phyloP scores from a whole-genome alignment of 2,113 vertebrate species.

The Sinocyclocheilus anophthalmus region DNA sequence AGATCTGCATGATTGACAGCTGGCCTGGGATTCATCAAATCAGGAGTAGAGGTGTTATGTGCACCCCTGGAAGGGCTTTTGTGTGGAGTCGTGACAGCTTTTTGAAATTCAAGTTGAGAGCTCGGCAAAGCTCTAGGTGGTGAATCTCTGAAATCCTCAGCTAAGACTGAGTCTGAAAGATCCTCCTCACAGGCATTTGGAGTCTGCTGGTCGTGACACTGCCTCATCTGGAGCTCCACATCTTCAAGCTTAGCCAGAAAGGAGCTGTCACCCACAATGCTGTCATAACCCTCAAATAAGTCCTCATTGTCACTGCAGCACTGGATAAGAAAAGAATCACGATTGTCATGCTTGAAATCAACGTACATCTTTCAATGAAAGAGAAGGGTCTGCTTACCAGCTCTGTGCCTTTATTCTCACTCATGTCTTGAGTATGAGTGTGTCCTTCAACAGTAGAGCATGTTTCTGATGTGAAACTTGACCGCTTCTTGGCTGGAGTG shows the following conservation, averaged over 20 bases:
- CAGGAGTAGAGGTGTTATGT: constrained; percentile 59
- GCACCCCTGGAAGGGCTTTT: constrained; percentile 36
- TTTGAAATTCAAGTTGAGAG: constrained; percentile 76
- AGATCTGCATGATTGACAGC: not conserved
- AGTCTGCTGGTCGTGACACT: not conserved
- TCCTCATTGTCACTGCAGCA: constrained; percentile 81
- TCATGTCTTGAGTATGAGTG: not conserved
- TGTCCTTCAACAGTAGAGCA: not conserved
- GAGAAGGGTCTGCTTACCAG: constrained; percentile 26
- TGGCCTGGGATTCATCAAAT: not conserved
- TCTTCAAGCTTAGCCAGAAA: constrained; percentile 79
- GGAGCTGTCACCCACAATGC: constrained; percentile 79
- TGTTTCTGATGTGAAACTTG: not conserved
- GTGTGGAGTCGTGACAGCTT: constrained; percentile 48
- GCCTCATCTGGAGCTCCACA: constrained; percentile 67
- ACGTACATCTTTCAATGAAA: not conserved
- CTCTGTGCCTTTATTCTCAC: constrained; percentile 39
- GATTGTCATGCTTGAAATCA: not conserved
- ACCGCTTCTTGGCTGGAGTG: constrained; percentile 61
- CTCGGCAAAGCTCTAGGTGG: constrained; percentile 75
- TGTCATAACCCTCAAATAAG: constrained; percentile 86
- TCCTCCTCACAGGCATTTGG: not conserved
- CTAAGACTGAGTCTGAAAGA: constrained; percentile 58
- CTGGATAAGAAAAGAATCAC: constrained; percentile 69
- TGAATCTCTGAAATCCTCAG: constrained; percentile 60